phyloP scores from a whole-genome alignment of 2,113 vertebrate species.

The Clarias gariepinus region DNA sequence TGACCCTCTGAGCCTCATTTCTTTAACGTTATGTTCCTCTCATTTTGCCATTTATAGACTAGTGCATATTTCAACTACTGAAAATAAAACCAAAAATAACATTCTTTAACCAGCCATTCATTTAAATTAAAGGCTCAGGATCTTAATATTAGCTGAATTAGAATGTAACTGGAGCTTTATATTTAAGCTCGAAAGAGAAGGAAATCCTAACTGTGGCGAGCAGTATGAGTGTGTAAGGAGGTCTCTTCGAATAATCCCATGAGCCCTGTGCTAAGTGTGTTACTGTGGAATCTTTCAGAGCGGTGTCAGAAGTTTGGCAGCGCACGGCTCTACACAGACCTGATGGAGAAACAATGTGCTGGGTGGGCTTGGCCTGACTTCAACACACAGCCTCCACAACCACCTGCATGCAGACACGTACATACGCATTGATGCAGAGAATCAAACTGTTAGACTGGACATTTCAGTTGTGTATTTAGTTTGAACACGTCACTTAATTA shows the following conservation, averaged over 20 bases:
- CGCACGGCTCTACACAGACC: background rate
- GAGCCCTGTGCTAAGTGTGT: background rate
- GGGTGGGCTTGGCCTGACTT: conserved; percentile 52
- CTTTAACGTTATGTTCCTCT: background rate
- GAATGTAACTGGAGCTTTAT: background rate
- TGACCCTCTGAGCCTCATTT: background rate
- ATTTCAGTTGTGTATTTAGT: background rate
- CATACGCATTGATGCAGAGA: background rate
- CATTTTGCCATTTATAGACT: background rate
- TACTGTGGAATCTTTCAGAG: conserved; percentile 53
- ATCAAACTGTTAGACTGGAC: background rate
- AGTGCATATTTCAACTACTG: background rate
- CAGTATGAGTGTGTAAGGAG: background rate
- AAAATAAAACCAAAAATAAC: background rate
- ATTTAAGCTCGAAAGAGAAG: background rate
- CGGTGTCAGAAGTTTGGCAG: conserved; percentile 48
- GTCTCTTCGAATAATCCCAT: background rate
- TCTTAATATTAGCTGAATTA: background rate
- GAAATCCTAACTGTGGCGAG: conserved; percentile 9
- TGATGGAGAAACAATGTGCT: conserved; percentile 42
- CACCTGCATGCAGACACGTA: conserved; percentile 14
- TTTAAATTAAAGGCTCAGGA: background rate
- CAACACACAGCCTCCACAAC: conserved; percentile 22
- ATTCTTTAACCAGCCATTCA: background rate
- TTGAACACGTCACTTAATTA: background rate